A percentile compares a stretch with the other conserved stretches of the same genome.
These are phyloP conservation scores for Tetheella fluctuosa DNA, from an alignment of 2,888 invertebrate genomes.

Conservation along the genomic window DNA sequence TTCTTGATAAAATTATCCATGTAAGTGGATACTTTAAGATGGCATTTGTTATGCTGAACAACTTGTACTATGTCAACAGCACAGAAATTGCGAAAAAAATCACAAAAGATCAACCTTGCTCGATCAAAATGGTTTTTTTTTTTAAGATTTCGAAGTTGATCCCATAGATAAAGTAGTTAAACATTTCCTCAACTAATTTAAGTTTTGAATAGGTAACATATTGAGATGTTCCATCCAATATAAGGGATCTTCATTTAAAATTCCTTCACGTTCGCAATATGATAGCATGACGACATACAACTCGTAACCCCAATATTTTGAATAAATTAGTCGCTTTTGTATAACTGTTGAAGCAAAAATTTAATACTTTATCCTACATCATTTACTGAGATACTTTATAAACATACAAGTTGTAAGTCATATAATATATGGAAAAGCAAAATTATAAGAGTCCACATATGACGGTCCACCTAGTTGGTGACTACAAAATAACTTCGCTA, in stretches of 20 bases:
- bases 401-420: not conserved
- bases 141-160: too few relatives aligned
- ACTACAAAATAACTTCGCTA: slow-evolving; percentile 1
- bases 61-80: too few relatives aligned
- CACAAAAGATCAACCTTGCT: too few relatives aligned
- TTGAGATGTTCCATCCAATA: too few relatives aligned
- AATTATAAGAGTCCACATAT: not conserved
- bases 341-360: not conserved
- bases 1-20: too few relatives aligned
- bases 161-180: too few relatives aligned
- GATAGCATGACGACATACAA: slow-evolving; percentile 1
- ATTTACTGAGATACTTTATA: not conserved
- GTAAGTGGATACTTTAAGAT: too few relatives aligned
- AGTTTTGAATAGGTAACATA: too few relatives aligned
- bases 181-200: too few relatives aligned
- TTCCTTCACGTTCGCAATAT: not conserved
- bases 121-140: too few relatives aligned
- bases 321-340: not conserved
- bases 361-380: not conserved
- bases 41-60: too few relatives aligned
- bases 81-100: too few relatives aligned
- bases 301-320: not conserved
- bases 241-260: not conserved
- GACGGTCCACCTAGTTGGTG: not conserved
- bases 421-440: not conserved